A percentile compares a stretch with the other conserved stretches of the same genome.
phyloP scores from a whole-genome alignment of 2,797 vertebrate species.

The Podarcis siculus region DNA sequence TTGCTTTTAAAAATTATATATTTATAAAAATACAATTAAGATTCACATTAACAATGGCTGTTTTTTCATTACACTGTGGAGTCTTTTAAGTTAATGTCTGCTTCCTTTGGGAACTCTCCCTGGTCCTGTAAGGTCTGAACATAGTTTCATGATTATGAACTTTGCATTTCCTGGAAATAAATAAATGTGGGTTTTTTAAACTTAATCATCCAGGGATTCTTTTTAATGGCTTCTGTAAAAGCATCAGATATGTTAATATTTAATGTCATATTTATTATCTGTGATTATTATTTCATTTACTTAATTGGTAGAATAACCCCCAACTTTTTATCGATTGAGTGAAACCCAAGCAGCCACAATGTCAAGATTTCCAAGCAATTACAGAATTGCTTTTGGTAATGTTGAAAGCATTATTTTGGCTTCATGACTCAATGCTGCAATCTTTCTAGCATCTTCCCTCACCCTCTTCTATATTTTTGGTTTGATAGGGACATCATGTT shows the following conservation, averaged over 20 bases:
- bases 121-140: not conserved
- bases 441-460: not conserved
- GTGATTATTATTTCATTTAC: not conserved
- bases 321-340: not conserved
- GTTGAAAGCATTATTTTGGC: not conserved
- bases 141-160: not conserved
- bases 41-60: not conserved
- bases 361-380: constrained; percentile 3
- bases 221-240: not conserved
- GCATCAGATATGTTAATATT: not conserved
- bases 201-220: not conserved
- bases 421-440: not conserved
- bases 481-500: not conserved
- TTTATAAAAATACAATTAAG: not conserved
- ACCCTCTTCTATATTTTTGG: not conserved
- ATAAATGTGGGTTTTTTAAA: not conserved
- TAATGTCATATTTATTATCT: not conserved
- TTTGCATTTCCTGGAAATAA: not conserved
- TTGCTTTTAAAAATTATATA: not conserved
- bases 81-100: not conserved
- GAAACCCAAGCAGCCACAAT: constrained; percentile 10
- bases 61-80: not conserved
- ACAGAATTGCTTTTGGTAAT: not conserved
- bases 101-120: not conserved
- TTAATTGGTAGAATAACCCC: not conserved